phyloP scores from a whole-genome alignment of 2,113 vertebrate species.

The Boulengeromyrus knoepffleri region DNA sequence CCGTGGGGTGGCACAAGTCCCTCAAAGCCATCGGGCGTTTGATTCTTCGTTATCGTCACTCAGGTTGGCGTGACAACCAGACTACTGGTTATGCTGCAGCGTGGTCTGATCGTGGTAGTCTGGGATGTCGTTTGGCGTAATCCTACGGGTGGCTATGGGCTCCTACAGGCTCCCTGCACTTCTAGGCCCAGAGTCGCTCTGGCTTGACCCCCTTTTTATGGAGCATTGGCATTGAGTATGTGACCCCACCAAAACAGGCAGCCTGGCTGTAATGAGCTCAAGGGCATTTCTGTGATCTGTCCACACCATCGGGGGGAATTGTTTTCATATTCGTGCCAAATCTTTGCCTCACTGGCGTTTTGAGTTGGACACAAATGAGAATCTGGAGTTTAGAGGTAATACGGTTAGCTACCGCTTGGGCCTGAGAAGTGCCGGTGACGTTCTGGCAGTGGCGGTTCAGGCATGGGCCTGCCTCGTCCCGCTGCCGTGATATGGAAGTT shows the following conservation, averaged over 20 bases:
- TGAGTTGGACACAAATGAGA: conserved; percentile 20
- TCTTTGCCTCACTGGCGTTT: conserved; percentile 26
- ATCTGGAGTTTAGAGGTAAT: conserved; percentile 22
- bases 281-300: conserved; percentile 57
- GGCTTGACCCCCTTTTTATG: neutral
- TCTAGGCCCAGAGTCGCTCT: neutral
- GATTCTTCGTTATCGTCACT: neutral
- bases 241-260: conserved; percentile 61
- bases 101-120: neutral
- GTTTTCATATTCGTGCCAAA: conserved; percentile 44
- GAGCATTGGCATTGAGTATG: conserved; percentile 39
- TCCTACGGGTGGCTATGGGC: neutral
- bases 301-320: conserved; percentile 49
- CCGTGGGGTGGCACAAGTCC: neutral
- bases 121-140: neutral
- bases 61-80: neutral
- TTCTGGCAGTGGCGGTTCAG: neutral
- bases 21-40: neutral
- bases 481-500: neutral
- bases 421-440: neutral
- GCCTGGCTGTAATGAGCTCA: conserved; percentile 59
- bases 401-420: neutral
- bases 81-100: neutral
- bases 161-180: neutral
- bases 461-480: neutral